These are phyloP conservation scores for Scomber colias DNA, from an alignment of 2,113 vertebrate species.

Conservation along the genomic window DNA sequence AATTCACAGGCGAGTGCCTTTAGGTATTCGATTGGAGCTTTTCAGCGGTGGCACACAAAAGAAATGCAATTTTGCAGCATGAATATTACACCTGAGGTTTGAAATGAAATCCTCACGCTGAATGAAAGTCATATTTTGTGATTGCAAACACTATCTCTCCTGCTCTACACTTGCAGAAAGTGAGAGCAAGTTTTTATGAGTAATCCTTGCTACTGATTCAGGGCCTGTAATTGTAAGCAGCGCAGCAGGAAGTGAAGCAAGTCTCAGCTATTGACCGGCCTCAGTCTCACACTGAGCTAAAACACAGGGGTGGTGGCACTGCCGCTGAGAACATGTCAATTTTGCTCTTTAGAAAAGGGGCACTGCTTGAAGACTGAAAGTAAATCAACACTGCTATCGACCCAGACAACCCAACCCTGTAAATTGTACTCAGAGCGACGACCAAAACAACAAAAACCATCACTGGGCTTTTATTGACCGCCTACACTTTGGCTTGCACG, in stretches of 20 bases:
- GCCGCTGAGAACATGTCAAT: slow-evolving; percentile 80
- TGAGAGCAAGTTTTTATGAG: slow-evolving; percentile 43
- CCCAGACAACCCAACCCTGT: slow-evolving; percentile 68
- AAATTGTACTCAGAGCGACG: slow-evolving; percentile 74
- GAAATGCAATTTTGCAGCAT: slow-evolving; percentile 63
- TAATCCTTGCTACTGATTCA: slow-evolving; percentile 66
- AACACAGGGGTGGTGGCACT: slow-evolving; percentile 73
- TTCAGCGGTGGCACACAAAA: slow-evolving; percentile 59
- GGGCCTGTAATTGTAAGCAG: slow-evolving; percentile 74
- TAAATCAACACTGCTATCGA: slow-evolving; percentile 81
- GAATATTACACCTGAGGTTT: slow-evolving; percentile 67
- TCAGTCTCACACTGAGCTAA: slow-evolving; percentile 67
- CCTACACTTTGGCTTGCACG: slow-evolving; percentile 43
- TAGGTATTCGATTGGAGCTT: slow-evolving; percentile 48
- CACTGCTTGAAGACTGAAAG: slow-evolving; percentile 77
- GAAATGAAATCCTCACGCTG: slow-evolving; percentile 64
- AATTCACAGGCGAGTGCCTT: slow-evolving; percentile 52
- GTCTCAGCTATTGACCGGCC: slow-evolving; percentile 73
- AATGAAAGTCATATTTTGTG: slow-evolving; percentile 66
- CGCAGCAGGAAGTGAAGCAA: slow-evolving; percentile 74
- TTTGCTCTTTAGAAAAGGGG: slow-evolving; percentile 83
- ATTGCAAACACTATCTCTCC: slow-evolving; percentile 45
- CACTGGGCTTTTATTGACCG: slow-evolving; percentile 74
- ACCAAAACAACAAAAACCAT: slow-evolving; percentile 79
- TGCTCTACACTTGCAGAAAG: background rate